A percentile compares a stretch with the other conserved stretches of the same genome.
Conservation (phyloP, 2,113 vertebrate species). For the Corythaixoides concolor region DNA sequence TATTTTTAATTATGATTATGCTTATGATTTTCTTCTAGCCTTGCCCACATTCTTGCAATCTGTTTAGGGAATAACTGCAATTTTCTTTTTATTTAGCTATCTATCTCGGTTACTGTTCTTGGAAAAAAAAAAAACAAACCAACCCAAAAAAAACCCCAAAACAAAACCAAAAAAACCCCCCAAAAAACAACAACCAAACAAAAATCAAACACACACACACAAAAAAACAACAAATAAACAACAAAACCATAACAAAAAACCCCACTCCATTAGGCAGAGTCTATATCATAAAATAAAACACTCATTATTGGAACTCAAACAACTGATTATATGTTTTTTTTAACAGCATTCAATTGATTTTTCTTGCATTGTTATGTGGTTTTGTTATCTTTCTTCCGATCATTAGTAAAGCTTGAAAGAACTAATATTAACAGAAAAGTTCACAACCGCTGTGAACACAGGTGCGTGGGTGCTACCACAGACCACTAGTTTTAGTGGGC, state of each 20-base stretch:
- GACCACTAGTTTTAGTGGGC: neutral
- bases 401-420: neutral
- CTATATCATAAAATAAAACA: neutral
- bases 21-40: slow-evolving; percentile 16
- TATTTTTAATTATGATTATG: neutral
- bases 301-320: neutral
- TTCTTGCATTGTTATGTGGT: neutral
- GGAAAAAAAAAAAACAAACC: too few relatives aligned
- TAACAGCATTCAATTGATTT: neutral
- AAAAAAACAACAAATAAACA: neutral
- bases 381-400: neutral
- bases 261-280: neutral
- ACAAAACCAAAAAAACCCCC: too few relatives aligned
- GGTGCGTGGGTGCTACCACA: neutral
- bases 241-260: neutral
- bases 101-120: neutral
- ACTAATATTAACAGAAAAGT: neutral
- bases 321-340: neutral
- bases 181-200: neutral
- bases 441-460: neutral
- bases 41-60: neutral
- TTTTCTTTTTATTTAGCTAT: neutral
- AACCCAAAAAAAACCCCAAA: too few relatives aligned
- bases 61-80: neutral
- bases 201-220: neutral